phyloP scores from a whole-genome alignment of 2,888 invertebrate species.

The Apodemia zela region DNA sequence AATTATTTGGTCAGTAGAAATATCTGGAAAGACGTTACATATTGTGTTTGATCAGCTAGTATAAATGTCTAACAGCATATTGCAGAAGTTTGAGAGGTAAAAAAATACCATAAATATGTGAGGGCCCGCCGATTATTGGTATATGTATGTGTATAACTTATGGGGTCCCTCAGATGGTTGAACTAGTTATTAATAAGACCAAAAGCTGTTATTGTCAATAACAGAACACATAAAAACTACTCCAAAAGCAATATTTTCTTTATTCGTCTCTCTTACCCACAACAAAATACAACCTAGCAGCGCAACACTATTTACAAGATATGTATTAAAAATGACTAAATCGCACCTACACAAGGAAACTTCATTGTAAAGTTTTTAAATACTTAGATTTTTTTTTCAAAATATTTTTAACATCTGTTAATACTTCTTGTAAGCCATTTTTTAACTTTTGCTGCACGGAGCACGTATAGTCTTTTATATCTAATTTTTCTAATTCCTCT shows the following conservation, averaged over 20 bases:
- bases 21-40: no score
- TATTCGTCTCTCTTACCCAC: constrained; percentile 8
- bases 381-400: constrained; percentile 79
- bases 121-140: no score
- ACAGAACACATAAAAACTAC: not conserved
- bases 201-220: not conserved
- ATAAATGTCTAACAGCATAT: no score
- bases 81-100: no score
- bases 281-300: constrained; percentile 15
- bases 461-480: constrained; percentile 50
- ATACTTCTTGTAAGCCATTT: constrained; percentile 69
- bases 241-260: constrained; percentile 7
- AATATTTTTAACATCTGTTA: constrained; percentile 73
- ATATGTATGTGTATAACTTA: no score
- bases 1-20: no score
- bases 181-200: no score
- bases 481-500: constrained; percentile 57
- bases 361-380: constrained; percentile 64
- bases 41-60: no score
- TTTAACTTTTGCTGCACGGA: constrained; percentile 67
- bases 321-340: constrained; percentile 30
- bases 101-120: no score
- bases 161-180: no score
- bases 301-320: constrained; percentile 33
- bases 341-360: constrained; percentile 36